Conservation (phyloP, 2,113 vertebrate genomes). For the Mus musculus region GRCm39 chr16:73668501-73669000, state of each 20-base stretch:
- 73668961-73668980: background rate
- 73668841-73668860: background rate
- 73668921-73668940: background rate
- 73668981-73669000: background rate
- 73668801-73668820: background rate
- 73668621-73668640: background rate
- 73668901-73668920: background rate
- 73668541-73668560: background rate
- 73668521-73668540: background rate
- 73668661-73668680: background rate
- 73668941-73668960: background rate
- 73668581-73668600: background rate
- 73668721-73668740: conserved; percentile 3
- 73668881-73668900: background rate
- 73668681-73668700: background rate
- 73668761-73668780: conserved; percentile 10
- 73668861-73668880: background rate
- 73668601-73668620: background rate
- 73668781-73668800: background rate
- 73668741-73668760: conserved; percentile 30
- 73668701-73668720: background rate
- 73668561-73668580: background rate
- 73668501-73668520: background rate
- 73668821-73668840: conserved; percentile 10
- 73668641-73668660: background rate